Conservation (phyloP, 64 coral and sea anemone genomes). For the Stylophora pistillata region DNA sequence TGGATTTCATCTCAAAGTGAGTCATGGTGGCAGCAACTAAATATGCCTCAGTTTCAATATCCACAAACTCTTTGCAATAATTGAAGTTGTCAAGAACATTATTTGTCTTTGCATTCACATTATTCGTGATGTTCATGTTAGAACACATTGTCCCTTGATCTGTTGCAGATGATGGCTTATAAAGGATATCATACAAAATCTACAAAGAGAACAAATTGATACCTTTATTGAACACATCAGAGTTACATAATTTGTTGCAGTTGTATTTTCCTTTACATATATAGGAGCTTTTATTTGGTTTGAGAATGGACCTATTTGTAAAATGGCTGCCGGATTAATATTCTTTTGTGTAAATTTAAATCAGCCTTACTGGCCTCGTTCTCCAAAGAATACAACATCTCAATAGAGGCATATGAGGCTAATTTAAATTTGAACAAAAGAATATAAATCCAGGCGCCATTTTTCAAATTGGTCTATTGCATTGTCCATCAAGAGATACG, state of each 20-base stretch:
- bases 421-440: too few species aligned
- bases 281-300: too few species aligned
- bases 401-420: too few species aligned
- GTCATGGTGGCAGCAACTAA: constrained; percentile 46
- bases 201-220: background rate
- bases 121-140: constrained; percentile 68
- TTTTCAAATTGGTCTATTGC: background rate
- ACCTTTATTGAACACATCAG: background rate
- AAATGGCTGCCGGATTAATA: too few species aligned
- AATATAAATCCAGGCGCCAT: too few species aligned
- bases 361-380: too few species aligned
- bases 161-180: constrained; percentile 36
- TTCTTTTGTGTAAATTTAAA: too few species aligned
- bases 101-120: constrained; percentile 60
- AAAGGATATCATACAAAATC: constrained; percentile 71
- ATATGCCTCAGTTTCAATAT: constrained; percentile 54
- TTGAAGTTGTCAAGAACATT: constrained; percentile 81
- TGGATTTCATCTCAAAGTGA: constrained; percentile 55
- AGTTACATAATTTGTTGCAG: background rate
- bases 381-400: too few species aligned
- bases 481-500: background rate
- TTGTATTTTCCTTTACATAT: too few species aligned
- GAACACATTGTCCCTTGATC: constrained; percentile 62
- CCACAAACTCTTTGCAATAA: constrained; percentile 67
- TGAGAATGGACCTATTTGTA: too few species aligned